Evolutionary conservation across 2,888 invertebrate genomes (phyloP).

Genomic region (Xanthia togata): DNA sequence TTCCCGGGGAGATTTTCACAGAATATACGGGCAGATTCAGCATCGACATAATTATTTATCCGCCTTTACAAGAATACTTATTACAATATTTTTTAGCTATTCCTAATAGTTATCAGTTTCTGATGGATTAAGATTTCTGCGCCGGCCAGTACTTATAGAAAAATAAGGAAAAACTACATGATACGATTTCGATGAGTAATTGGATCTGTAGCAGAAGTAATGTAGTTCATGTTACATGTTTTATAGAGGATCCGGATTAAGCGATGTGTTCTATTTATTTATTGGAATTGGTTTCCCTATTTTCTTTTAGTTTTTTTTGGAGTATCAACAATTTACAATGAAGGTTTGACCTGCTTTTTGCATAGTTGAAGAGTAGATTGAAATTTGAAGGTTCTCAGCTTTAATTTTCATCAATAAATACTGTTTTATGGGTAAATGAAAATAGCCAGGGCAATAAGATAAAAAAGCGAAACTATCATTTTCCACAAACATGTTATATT

Average conservation of each 20-base stretch:
- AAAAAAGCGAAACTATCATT: neutral
- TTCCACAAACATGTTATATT: neutral
- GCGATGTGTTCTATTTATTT: conserved; percentile 69
- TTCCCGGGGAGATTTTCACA: neutral
- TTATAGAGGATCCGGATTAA: conserved; percentile 65
- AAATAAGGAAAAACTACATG: conserved; percentile 51
- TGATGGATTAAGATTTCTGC: conserved; percentile 21
- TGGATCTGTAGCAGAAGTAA: conserved; percentile 57
- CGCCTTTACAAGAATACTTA: neutral
- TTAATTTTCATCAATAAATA: neutral
- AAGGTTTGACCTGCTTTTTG: conserved; percentile 5
- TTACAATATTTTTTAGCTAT: neutral
- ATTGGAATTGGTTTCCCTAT: conserved; percentile 58
- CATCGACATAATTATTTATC: neutral
- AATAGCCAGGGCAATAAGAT: neutral
- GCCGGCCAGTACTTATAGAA: conserved; percentile 32
- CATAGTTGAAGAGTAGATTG: neutral
- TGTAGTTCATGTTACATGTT: conserved; percentile 64
- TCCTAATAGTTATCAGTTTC: neutral
- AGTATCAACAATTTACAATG: conserved; percentile 18
- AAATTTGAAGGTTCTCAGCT: neutral
- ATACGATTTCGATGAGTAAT: conserved; percentile 55
- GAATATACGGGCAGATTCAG: neutral
- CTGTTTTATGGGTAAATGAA: neutral
- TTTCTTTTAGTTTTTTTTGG: conserved; percentile 40